Percentiles rank a stretch among this genome's conserved stretches.
phyloP scores from a whole-genome alignment of 2,888 invertebrate genomes.

The Sphaeridia pumilis region DNA sequence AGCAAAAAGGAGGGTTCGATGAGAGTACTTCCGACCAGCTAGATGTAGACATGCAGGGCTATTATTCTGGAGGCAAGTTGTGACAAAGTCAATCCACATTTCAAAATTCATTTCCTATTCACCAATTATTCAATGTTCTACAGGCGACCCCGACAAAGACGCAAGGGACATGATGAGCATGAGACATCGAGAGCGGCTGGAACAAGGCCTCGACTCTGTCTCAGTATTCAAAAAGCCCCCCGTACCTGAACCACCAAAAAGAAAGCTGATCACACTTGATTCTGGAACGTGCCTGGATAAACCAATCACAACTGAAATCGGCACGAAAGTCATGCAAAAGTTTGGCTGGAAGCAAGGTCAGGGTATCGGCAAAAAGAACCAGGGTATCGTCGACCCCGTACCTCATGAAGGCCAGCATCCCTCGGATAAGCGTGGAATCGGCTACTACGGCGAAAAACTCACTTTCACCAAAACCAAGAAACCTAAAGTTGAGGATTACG shows the following conservation, averaged over 20 bases:
- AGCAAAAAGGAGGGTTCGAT: constrained; percentile 44
- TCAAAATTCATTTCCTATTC: too few species aligned
- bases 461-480: constrained; percentile 16
- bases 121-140: neutral
- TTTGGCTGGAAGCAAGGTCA: constrained; percentile 42
- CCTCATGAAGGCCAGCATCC: constrained; percentile 30
- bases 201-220: constrained; percentile 32
- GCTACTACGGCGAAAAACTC: constrained; percentile 33
- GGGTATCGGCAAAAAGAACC: constrained; percentile 41
- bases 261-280: too few species aligned
- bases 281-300: too few species aligned
- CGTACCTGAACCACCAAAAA: neutral
- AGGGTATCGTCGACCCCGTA: constrained; percentile 29
- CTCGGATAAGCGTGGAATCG: constrained; percentile 29
- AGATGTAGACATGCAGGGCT: constrained; percentile 47
- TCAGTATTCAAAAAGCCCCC: constrained; percentile 23
- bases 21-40: constrained; percentile 47
- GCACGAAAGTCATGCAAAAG: constrained; percentile 38
- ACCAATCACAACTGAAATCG: constrained; percentile 43
- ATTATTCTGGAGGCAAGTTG: constrained; percentile 41
- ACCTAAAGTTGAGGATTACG: constrained; percentile 20
- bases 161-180: constrained; percentile 42
- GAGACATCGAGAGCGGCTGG: constrained; percentile 36
- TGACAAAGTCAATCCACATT: too few species aligned
- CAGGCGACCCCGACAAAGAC: constrained; percentile 43